These are phyloP conservation scores for Diloba caeruleocephala DNA, from an alignment of 2,888 invertebrate genomes.

Conservation along the genomic window DNA sequence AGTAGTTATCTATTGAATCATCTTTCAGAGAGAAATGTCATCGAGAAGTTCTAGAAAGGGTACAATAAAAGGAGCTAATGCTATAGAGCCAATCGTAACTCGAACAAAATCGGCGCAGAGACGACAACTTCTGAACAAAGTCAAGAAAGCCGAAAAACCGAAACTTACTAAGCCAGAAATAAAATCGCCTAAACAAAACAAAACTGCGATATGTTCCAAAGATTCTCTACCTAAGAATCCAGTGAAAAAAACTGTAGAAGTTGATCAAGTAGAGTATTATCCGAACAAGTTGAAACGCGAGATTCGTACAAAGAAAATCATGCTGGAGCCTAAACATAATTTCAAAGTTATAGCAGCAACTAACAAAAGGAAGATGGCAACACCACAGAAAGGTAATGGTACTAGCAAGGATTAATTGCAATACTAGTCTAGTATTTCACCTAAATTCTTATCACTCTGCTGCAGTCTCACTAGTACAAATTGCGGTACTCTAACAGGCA, in stretches of 20 bases:
- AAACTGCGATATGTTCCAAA: constrained; percentile 24
- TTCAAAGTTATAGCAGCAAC: constrained; percentile 65
- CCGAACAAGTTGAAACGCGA: constrained; percentile 69
- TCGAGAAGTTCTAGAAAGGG: constrained; percentile 33
- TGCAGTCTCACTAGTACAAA: too few relatives aligned
- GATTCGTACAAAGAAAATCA: constrained; percentile 58
- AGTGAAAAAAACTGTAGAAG: constrained; percentile 5
- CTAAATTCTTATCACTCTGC: too few relatives aligned
- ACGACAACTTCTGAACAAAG: constrained; percentile 45
- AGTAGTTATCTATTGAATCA: not conserved
- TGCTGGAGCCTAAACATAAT: constrained; percentile 67
- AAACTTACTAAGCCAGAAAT: constrained; percentile 37
- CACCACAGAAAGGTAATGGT: constrained; percentile 65
- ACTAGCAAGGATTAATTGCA: not conserved
- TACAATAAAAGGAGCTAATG: constrained; percentile 7
- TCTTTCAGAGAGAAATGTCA: constrained; percentile 46
- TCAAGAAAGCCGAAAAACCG: constrained; percentile 27
- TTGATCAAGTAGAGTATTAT: constrained; percentile 63
- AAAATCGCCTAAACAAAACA: constrained; percentile 33
- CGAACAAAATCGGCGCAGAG: constrained; percentile 65
- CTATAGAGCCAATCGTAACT: constrained; percentile 63
- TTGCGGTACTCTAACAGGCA: not conserved
- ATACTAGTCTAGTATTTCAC: not conserved
- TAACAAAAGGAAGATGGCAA: constrained; percentile 71
- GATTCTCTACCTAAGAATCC: constrained; percentile 35